Evolutionary conservation across 2,113 vertebrate species (phyloP), one percentile per base, ranked within the genome.

Genomic region (Naja naja): DNA sequence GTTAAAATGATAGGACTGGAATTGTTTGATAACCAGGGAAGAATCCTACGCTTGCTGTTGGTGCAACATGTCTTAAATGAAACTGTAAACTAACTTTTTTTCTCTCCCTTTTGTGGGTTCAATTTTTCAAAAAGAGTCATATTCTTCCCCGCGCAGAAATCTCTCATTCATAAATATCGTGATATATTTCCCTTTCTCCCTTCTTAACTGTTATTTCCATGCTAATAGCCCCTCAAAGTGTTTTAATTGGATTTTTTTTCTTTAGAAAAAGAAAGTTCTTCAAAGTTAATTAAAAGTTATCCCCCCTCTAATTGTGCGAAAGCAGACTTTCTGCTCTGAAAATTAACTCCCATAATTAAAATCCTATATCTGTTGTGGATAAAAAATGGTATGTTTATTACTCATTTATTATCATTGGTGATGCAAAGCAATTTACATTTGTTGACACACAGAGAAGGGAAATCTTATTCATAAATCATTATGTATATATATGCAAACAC

Each of bases 201-300:
- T 89, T 95, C 69, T 55, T 87, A 91, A 95, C 93, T 95, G 27
- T 92, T 97, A 91, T 94, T 96, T 97, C 47, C 96, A 96, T 97
- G 95, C 94, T 97, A 97, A 97, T 97, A 95, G 93, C 90, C 97
- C 93, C 93, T 56, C 87, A 96, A 97, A 97, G 96, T 96, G 96
- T 97, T 97, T 97, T 98, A 97, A 98, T 98, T 98, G 97, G 97
- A 96, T 91, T 96, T 96, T 98, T 25, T 95, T 88, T 55, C 54
- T 58, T 95, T 97, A 94, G 58, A 95, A 97, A 95, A 93, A 95
- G 43, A 94, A 98, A 98, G 96, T 98, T 98, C 96, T 97, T 97
- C 95, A 96, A 98, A 97, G 97, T 98, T 98, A 98, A 98, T 98
- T 98, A 98, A 97, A 98, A 98, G 97, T 98, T 97, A 95, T 94